Percentiles rank a stretch among this genome's conserved stretches.
Conservation (phyloP, 2,888 invertebrate species). For the Drosophila neutralis region DNA sequence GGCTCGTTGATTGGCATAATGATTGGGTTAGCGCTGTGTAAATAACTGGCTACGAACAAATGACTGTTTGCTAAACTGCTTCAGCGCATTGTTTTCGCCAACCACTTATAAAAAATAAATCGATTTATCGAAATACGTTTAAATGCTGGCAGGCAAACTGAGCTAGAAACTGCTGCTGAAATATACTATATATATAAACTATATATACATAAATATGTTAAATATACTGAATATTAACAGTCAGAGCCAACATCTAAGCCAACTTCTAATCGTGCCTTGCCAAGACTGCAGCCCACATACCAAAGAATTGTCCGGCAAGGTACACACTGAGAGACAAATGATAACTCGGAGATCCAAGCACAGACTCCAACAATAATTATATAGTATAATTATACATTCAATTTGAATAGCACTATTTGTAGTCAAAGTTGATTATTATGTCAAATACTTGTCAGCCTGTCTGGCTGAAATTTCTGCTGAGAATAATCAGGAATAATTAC, state of each 20-base stretch:
- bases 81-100: constrained; percentile 1
- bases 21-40: constrained; percentile 31
- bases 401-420: background rate
- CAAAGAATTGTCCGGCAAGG: fast-evolving
- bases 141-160: background rate
- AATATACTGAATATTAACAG: background rate
- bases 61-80: constrained; percentile 10
- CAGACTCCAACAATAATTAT: too few relatives aligned
- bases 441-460: background rate
- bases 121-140: background rate
- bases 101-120: background rate
- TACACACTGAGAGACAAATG: too few relatives aligned
- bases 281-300: too few relatives aligned
- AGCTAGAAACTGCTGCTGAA: background rate
- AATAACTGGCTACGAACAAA: constrained; percentile 30
- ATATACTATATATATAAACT: too few relatives aligned
- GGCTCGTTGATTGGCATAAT: constrained; percentile 50
- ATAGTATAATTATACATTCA: background rate
- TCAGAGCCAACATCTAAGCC: fast-evolving
- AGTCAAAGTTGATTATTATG: background rate
- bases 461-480: too few relatives aligned
- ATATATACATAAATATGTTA: too few relatives aligned
- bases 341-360: background rate
- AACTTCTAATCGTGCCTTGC: background rate
- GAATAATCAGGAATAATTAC: background rate